These are phyloP conservation scores for Falco peregrinus DNA, from an alignment of 2,797 vertebrate species.

Conservation along the genomic window DNA sequence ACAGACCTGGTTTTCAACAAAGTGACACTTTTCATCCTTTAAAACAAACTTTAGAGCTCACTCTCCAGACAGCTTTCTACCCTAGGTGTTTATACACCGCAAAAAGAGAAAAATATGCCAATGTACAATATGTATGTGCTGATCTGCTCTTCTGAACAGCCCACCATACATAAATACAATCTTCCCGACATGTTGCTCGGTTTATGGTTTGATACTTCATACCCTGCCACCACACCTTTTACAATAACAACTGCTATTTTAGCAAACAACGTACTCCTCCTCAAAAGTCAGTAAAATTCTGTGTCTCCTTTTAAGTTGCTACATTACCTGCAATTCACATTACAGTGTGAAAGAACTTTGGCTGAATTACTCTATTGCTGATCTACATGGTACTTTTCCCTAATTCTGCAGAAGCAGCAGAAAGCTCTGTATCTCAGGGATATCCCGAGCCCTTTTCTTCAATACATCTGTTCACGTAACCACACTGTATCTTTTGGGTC, in stretches of 20 bases:
- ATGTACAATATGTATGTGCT: background rate
- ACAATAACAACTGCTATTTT: background rate
- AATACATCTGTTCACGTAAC: background rate
- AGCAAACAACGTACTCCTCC: background rate
- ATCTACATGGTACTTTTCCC: background rate
- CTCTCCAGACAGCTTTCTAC: background rate
- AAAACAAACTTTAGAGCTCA: background rate
- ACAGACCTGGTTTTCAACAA: background rate
- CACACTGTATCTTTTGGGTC: background rate
- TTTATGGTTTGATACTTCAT: background rate
- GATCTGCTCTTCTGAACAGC: background rate
- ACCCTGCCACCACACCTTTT: too few relatives aligned
- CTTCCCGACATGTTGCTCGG: rapidly evolving
- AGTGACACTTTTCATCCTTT: background rate
- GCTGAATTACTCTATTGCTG: background rate
- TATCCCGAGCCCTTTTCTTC: background rate
- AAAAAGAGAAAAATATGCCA: background rate
- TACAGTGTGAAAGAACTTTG: background rate
- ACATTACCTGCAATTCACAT: background rate
- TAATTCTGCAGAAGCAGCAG: background rate
- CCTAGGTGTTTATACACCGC: background rate
- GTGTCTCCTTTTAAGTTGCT: background rate
- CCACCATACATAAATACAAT: rapidly evolving
- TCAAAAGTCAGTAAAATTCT: background rate
- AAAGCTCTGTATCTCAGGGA: background rate